Conservation (phyloP, 2,888 invertebrate species). For the Anorthoa munda region DNA sequence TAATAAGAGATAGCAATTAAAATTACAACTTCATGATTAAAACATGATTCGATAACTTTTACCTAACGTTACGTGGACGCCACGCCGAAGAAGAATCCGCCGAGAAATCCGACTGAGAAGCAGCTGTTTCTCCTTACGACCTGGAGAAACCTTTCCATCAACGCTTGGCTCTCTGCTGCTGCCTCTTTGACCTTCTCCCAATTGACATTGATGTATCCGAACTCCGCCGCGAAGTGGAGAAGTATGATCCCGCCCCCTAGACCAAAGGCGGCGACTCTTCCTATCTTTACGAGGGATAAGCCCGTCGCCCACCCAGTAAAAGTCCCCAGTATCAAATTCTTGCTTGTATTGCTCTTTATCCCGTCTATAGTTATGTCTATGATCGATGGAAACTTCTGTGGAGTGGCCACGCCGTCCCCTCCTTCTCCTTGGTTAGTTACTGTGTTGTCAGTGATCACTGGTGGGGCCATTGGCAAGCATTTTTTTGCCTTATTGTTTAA, state of each 20-base stretch:
- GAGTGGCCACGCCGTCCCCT: conserved; percentile 65
- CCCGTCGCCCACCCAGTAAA: conserved; percentile 92
- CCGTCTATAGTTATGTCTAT: conserved; percentile 76
- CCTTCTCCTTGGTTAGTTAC: conserved; percentile 57
- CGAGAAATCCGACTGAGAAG: conserved; percentile 94
- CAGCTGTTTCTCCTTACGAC: conserved; percentile 93
- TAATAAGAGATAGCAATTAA: conserved; percentile 19
- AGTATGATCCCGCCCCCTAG: conserved; percentile 97
- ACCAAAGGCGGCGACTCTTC: conserved; percentile 96
- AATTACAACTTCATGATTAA: conserved; percentile 27
- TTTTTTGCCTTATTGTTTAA: conserved; percentile 50
- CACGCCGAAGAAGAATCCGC: conserved; percentile 96
- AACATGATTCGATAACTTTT: conserved; percentile 29
- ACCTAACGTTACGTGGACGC: conserved; percentile 89
- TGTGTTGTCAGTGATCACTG: conserved; percentile 72
- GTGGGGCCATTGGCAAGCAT: conserved; percentile 81
- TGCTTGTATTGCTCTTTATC: conserved; percentile 75
- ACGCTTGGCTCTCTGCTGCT: conserved; percentile 93
- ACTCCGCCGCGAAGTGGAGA: conserved; percentile 96
- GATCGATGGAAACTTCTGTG: conserved; percentile 69
- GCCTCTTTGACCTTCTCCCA: conserved; percentile 96
- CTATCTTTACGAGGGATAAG: conserved; percentile 94
- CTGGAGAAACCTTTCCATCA: conserved; percentile 92
- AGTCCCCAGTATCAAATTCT: conserved; percentile 80
- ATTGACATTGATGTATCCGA: conserved; percentile 96